Conservation (phyloP, 1,140 invertebrate genomes). For the Rhizoglyphus robini region DNA sequence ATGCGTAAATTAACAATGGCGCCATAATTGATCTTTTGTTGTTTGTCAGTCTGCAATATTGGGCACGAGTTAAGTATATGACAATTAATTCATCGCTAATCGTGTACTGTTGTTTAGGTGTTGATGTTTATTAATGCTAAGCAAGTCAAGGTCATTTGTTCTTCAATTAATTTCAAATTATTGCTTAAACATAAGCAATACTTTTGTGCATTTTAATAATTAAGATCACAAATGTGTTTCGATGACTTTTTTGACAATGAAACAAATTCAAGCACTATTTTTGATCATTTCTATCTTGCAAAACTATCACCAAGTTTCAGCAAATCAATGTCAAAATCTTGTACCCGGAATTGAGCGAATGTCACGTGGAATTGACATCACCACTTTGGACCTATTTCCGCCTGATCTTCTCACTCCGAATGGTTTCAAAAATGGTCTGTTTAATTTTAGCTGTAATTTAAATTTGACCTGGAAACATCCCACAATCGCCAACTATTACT, state of each 20-base stretch:
- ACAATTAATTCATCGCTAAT: too few relatives aligned
- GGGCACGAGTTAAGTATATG: too few relatives aligned
- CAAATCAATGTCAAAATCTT: not conserved
- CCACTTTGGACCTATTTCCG: conserved; percentile 11
- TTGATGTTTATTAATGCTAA: too few relatives aligned
- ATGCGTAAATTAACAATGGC: too few relatives aligned
- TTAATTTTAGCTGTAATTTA: not conserved
- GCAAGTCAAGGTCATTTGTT: not conserved
- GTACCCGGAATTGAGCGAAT: not conserved
- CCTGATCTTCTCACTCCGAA: not conserved
- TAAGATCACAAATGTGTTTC: too few relatives aligned
- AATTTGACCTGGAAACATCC: not conserved
- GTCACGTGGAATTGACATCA: conserved; percentile 12
- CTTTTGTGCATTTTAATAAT: too few relatives aligned
- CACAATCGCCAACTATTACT: not conserved
- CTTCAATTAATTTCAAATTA: not conserved
- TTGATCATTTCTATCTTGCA: too few relatives aligned
- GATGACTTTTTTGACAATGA: too few relatives aligned
- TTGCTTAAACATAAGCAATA: not conserved
- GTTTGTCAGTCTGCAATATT: too few relatives aligned
- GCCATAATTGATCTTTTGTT: too few relatives aligned
- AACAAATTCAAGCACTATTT: too few relatives aligned
- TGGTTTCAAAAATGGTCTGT: not conserved
- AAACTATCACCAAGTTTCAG: not conserved
- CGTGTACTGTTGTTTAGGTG: too few relatives aligned